Percentiles rank a stretch among this genome's conserved stretches.
Conservation (phyloP, 2,888 invertebrate species). For the Hypena proboscidalis region DNA sequence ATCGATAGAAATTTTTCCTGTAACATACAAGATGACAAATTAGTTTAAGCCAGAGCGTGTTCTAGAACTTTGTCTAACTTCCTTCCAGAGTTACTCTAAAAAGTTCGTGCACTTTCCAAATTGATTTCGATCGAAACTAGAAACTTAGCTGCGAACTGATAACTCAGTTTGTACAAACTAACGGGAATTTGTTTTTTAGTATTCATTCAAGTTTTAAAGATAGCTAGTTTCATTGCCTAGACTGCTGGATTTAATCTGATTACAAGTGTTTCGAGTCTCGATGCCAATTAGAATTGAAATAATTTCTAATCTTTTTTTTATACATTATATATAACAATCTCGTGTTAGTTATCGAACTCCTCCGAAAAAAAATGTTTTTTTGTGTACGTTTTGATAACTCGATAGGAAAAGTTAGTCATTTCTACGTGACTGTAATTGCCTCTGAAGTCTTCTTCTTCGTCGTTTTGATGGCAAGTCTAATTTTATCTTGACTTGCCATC, state of each 20-base stretch:
- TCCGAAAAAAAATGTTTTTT: too few relatives aligned
- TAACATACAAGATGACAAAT: conserved; percentile 40
- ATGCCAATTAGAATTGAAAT: too few relatives aligned
- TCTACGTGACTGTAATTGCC: too few relatives aligned
- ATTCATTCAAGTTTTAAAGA: conserved; percentile 45
- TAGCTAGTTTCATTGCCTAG: conserved; percentile 16
- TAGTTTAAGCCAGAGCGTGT: conserved; percentile 33
- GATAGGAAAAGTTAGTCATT: too few relatives aligned
- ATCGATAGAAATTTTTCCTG: conserved; percentile 27
- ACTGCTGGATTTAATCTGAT: not conserved
- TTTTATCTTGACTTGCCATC: too few relatives aligned
- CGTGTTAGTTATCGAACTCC: too few relatives aligned
- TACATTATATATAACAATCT: too few relatives aligned
- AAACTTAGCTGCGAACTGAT: conserved; percentile 52
- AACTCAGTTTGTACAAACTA: conserved; percentile 55
- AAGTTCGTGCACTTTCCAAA: conserved; percentile 62
- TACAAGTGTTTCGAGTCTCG: too few relatives aligned
- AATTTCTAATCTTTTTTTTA: too few relatives aligned
- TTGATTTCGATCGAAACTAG: conserved; percentile 67
- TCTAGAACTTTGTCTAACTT: conserved; percentile 28
- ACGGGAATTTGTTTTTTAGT: conserved; percentile 45
- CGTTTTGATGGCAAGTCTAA: too few relatives aligned
- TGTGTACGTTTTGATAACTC: too few relatives aligned
- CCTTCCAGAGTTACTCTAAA: conserved; percentile 38
- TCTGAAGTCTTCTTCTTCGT: too few relatives aligned